Percentiles rank a stretch among this genome's conserved stretches.
Conservation (phyloP, 2,113 vertebrate genomes). For the Phocoena phocoena region DNA sequence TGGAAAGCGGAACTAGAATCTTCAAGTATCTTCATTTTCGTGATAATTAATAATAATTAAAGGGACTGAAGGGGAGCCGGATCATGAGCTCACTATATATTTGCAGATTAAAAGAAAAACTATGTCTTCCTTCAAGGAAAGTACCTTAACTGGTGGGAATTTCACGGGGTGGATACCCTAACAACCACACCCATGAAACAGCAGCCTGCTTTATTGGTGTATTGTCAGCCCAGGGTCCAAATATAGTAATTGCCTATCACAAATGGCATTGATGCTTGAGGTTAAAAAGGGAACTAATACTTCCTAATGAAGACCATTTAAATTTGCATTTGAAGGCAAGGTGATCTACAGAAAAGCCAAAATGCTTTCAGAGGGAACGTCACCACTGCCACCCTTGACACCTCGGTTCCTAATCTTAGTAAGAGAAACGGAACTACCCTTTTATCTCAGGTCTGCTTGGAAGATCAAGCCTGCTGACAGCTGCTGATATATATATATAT, state of each 20-base stretch:
- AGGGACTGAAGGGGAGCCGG: neutral
- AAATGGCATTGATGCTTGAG: constrained; percentile 65
- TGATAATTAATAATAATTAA: neutral
- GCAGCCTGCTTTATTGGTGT: neutral
- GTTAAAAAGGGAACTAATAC: constrained; percentile 76
- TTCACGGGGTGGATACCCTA: constrained; percentile 44
- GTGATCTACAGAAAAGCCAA: neutral
- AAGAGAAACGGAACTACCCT: constrained; percentile 65
- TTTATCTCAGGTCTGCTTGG: constrained; percentile 52
- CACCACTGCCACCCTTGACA: neutral
- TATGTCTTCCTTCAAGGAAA: constrained; percentile 60
- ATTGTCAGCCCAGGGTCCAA: constrained; percentile 19
- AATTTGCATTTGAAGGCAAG: constrained; percentile 65
- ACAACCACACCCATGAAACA: constrained; percentile 56
- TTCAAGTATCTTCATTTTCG: neutral
- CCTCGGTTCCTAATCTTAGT: constrained; percentile 66
- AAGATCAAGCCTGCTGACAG: constrained; percentile 22
- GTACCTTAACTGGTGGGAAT: constrained; percentile 70
- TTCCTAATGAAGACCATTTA: constrained; percentile 63
- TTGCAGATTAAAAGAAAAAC: constrained; percentile 52
- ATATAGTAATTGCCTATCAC: constrained; percentile 58
- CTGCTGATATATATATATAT: neutral
- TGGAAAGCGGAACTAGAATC: neutral
- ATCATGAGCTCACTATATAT: neutral
- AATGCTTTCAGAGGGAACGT: neutral